Base-by-base conservation (phyloP, 1,140 invertebrate species). In the Anastrepha ludens region DNA sequence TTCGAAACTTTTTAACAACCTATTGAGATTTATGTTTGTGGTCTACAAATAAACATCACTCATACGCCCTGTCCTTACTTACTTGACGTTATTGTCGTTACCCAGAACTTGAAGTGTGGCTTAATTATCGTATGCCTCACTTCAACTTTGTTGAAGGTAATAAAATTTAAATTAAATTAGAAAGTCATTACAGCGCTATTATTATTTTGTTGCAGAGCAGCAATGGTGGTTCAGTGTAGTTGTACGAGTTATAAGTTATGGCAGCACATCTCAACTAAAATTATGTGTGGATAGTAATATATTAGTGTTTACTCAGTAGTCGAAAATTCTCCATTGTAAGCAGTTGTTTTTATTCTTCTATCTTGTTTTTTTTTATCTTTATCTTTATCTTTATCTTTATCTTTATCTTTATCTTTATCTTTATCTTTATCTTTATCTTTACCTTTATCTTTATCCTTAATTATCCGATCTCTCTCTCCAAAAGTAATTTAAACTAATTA, bases 91-190 rank as follows among this genome's bases (percentile, higher is more conserved):
- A 62, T 62, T 62, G 8, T 62, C 47, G 47, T 81, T 29, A 20
- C 55, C 47, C 4, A 81, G 47, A 20, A 13, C 7, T 81, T 81
- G 7, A 20, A 81, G 74, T 81, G 74, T 50, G 44, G 41, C 47
- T 81, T 81, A 81, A 81, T 81, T 81, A 55, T 55, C 47, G 44
- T 50, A 17, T 81, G 74, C 13, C 20, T 55, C 47, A 29, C 47
- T 55, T 9, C 15, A 81, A 81, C 74, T 81, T 81, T 81, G 47
- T 81, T 50, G n/a, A 81, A 55, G 20, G 55, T 81, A 81, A 81
- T 55, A 50, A 81, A 55, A 81, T 81, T 81, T 17, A 81, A 81
- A 55, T 81, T 55, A 55, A 81, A 81, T 81, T 81, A 50, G 74
- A 81, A 50, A 50, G 74, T 81, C 74, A 29, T 81, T 81, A 55